Evolutionary conservation across 2,888 invertebrate genomes (phyloP), one percentile per base, ranked within the genome.

Genomic region (Baccha elongata): DNA sequence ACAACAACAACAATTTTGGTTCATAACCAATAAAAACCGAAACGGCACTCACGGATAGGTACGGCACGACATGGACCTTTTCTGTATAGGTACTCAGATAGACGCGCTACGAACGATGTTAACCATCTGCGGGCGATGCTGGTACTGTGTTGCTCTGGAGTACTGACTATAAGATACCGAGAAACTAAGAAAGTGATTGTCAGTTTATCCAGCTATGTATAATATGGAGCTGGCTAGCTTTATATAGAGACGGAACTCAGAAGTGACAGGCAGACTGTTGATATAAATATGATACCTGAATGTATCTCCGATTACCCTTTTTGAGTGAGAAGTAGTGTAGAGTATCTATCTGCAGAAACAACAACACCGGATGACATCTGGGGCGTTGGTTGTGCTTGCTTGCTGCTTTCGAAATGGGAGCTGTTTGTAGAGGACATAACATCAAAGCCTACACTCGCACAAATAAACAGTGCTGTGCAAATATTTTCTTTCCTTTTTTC

Each of bases 301-400:
- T 48, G 75, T 76, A 67, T 76, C 81, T 81, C 81, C 81, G 81
- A 76, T 81, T 81, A 81, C 81, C 76, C 76, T 81, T 81, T 76
- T 76, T 15, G 73, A 58, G 37, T 69, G 75, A 23, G 53, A 64
- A 62, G 73, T 44, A 69, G 46, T 58, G 55, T 19, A 71, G 71
- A 65, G 65, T 81, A 75, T 78, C 60, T 81, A 75, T 79, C 60
- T 60, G 17, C 17, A 58, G 48, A 23, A 29, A 46, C 62, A 46
- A 58, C 69, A 50, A 64, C 55, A 64, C 81, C 71, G 71, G 81
- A 81, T 81, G 76, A 67, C 81, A 81, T 81, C 81, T 81, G 81
- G 81, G 60, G 71, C 81, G 65, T 48, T 76, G 75, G 40, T 58
- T 58, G 23, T 40, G 58, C 60, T 37, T 32, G 29, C 29, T 32